Evolutionary conservation across 1,140 invertebrate genomes (phyloP), one percentile per base, ranked within the genome.

Genomic region (Drosophila leontia): DNA sequence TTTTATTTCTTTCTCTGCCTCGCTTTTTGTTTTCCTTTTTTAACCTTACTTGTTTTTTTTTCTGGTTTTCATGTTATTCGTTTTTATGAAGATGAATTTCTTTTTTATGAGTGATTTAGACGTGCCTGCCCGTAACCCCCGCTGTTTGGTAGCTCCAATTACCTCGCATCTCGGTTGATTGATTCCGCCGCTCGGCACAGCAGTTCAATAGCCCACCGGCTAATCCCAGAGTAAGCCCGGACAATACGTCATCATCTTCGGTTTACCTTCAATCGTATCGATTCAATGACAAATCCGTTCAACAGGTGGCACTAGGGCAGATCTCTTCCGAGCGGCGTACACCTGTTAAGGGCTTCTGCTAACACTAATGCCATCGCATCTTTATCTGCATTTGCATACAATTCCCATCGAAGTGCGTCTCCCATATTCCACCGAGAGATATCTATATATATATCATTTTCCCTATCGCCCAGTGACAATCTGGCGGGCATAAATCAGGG

Each of bases 21-120:
- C 29, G 15, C n/a, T 44, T 68, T 47, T 64, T 64, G 37, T 71
- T 80, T 47, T 74, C 26, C 35, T 48, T 32, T 60, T 51, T 37
- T 12, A 29, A 29, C 26, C 48, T 37, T 39, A 8, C 17, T 47
- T 29, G 19, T 39, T 50, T 55, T 34, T 68, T 26, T 8, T 41
- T 50, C 17, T 3, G n/a, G 17, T 37, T 23, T 56, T 50, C 47
- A 23, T 15, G 35, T n/a, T 26, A 19, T 56, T n/a, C 15, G 11
- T 23, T 67, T 86, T 87, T 80, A 88, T 87, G 77, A 87, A 88
- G 84, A 87, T 88, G 80, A 88, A 87, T 83, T 87, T 88, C 71
- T 87, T 88, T 87, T 88, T 87, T 77, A 87, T 87, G 63, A 64
- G 83, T 68, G 76, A 88, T 80, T 86, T 78, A 58, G 67, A 84